phyloP scores from a whole-genome alignment of 2,113 vertebrate genomes.

The Ptilonorhynchus violaceus region DNA sequence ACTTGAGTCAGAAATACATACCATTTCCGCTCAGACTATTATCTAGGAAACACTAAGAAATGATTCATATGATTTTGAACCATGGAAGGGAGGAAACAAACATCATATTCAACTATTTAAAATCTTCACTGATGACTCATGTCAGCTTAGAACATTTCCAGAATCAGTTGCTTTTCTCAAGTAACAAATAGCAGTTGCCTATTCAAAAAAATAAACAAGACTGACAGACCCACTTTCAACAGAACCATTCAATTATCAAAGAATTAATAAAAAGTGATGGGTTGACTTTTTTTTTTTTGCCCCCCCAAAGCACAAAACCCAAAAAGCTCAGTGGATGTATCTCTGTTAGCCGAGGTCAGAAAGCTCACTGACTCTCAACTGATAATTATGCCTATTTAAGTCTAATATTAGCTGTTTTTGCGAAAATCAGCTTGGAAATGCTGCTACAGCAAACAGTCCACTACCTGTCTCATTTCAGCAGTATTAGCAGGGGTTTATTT shows the following conservation, averaged over 20 bases:
- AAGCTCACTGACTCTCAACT: not conserved
- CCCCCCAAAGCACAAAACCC: not conserved
- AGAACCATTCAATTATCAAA: not conserved
- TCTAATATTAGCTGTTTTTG: not conserved
- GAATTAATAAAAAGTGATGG: not conserved
- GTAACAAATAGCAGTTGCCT: not conserved
- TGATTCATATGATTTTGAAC: slow-evolving; percentile 69
- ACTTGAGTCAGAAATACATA: slow-evolving; percentile 29
- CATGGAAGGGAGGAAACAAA: slow-evolving; percentile 68
- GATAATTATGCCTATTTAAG: not conserved
- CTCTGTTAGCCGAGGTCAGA: not conserved
- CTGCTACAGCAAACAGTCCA: not conserved
- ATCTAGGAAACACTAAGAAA: slow-evolving; percentile 66
- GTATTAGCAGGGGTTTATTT: not conserved
- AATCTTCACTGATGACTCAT: slow-evolving; percentile 72
- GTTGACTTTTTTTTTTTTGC: not conserved
- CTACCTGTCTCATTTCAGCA: not conserved
- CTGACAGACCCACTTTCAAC: accelerated
- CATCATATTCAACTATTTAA: slow-evolving; percentile 67
- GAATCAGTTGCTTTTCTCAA: slow-evolving; percentile 39
- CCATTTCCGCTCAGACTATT: slow-evolving; percentile 45
- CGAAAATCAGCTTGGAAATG: not conserved
- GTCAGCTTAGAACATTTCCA: slow-evolving; percentile 53
- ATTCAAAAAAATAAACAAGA: slow-evolving; percentile 9
- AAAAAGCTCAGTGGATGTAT: not conserved